These are phyloP conservation scores for Sebastes umbrosus DNA, from an alignment of 2,797 vertebrate species.

Conservation along the genomic window DNA sequence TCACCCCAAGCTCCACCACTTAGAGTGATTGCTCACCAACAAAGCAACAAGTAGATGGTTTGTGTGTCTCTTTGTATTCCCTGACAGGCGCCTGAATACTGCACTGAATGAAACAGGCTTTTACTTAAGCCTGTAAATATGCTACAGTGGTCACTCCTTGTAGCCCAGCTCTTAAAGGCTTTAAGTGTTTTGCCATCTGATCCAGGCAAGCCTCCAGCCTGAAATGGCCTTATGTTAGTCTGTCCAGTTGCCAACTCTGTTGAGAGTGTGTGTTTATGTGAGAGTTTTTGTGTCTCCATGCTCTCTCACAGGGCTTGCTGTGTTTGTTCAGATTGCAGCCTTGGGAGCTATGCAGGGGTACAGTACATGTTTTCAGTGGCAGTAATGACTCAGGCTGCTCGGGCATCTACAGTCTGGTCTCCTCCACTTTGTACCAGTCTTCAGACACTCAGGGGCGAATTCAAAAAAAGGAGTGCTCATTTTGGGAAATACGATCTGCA, in stretches of 20 bases:
- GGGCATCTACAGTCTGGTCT: neutral
- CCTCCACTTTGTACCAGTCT: neutral
- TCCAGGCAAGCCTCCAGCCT: slow-evolving; percentile 41
- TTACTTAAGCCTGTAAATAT: slow-evolving; percentile 44
- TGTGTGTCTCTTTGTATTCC: slow-evolving; percentile 13
- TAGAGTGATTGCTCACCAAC: slow-evolving; percentile 29
- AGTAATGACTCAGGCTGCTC: slow-evolving; percentile 1
- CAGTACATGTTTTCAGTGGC: slow-evolving; percentile 31
- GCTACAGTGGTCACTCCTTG: slow-evolving; percentile 41
- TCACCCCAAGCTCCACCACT: slow-evolving; percentile 18
- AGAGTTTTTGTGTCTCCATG: neutral
- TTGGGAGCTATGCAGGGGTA: slow-evolving; percentile 7
- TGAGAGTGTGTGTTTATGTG: slow-evolving; percentile 11
- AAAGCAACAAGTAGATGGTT: slow-evolving; percentile 21
- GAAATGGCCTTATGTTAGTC: slow-evolving; percentile 34
- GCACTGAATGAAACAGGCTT: slow-evolving; percentile 26
- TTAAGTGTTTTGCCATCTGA: slow-evolving; percentile 54
- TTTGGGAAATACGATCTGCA: neutral
- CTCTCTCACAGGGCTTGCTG: neutral
- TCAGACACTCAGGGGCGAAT: neutral
- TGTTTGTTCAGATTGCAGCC: slow-evolving; percentile 32
- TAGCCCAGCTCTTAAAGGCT: slow-evolving; percentile 29
- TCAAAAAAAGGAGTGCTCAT: neutral
- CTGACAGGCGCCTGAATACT: slow-evolving; percentile 7
- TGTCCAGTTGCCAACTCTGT: slow-evolving; percentile 9